Base-by-base conservation (phyloP, 2,888 invertebrate species). In the Pantelozetes paolii region DNA sequence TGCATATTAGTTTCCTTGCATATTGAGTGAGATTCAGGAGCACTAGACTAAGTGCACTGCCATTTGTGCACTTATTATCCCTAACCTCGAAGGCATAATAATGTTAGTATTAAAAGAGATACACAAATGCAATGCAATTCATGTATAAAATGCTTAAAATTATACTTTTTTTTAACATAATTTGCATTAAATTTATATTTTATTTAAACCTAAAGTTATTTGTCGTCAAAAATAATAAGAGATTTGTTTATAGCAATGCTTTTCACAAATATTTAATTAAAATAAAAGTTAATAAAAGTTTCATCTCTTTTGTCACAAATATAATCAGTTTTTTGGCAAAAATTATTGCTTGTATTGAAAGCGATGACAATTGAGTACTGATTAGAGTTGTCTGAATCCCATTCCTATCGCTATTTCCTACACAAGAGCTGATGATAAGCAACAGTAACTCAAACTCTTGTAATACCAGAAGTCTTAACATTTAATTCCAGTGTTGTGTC, bases 331-430 rank as follows among this genome's bases (percentile, higher is more conserved):
- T 36, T 45, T 57, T 57, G 28, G 28, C 57, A 57, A 11, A 23
- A 11, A 57, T 26, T 57, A 57, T 57, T 28, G 28, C 28, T 57
- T 57, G 15, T 57, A 57, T 57, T 57, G 57, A 57, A 28, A 28
- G 30, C 57, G 30, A 57, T 28, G 57, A 57, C 57, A 57, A 57
- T 57, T 28, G 57, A 57, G 18, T 3, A 23, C 28, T 28, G 30
- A 57, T 57, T 57, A 57, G 57, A 23, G 45, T 45, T 45, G 11
- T 45, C n/a, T n/a, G n/a, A n/a, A n/a, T n/a, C n/a, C n/a, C n/a
- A n/a, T n/a, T n/a, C n/a, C n/a, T n/a, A n/a, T n/a, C n/a, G n/a
- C n/a, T n/a, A 15, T 45, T 45, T 23, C 9, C 20, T 23, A 26
- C 54, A 6, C 13, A 54, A 26, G 54, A 36, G 9, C 6, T 36